Conservation (phyloP, 2,888 invertebrate genomes). For the Liodrosophila aerea region DNA sequence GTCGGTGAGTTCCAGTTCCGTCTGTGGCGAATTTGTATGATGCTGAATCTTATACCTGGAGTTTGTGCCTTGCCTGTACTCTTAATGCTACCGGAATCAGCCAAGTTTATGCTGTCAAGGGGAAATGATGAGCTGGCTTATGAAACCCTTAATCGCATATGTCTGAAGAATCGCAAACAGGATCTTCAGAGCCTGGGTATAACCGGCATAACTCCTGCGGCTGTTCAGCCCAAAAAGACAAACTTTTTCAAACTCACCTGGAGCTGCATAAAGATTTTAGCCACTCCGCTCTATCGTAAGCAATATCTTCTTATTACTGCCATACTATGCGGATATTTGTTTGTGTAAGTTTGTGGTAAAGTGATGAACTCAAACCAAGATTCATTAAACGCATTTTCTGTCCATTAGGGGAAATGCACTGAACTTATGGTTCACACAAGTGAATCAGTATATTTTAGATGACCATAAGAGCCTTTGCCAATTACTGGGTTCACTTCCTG, state of each 20-base stretch:
- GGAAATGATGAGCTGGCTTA: slow-evolving; percentile 17
- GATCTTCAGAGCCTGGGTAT: slow-evolving; percentile 31
- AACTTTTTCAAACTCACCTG: slow-evolving; percentile 5
- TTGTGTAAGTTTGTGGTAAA: slow-evolving; percentile 22
- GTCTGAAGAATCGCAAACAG: slow-evolving; percentile 23
- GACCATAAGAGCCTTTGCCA: too few species aligned
- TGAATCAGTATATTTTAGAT: neutral
- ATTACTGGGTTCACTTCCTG: too few species aligned
- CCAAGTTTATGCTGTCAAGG: slow-evolving; percentile 35
- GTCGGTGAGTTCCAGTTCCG: slow-evolving; percentile 2
- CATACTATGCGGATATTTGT: slow-evolving; percentile 13
- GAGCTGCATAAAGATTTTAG: slow-evolving; percentile 11
- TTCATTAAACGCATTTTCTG: neutral
- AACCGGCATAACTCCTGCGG: slow-evolving; percentile 1
- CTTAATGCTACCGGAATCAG: slow-evolving; percentile 35
- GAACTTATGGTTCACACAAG: slow-evolving; percentile 13
- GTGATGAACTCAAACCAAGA: neutral
- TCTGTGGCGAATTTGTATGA: slow-evolving; percentile 34
- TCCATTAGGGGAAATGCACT: slow-evolving; percentile 26
- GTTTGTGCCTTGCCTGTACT: neutral
- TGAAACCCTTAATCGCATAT: slow-evolving; percentile 27
- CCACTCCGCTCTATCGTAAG: slow-evolving; percentile 4
- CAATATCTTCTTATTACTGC: neutral
- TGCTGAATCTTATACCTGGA: slow-evolving; percentile 19
- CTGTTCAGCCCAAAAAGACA: rapidly evolving